Base-by-base conservation (phyloP, 2,113 vertebrate genomes). In the Tupaia chinensis region DNA sequence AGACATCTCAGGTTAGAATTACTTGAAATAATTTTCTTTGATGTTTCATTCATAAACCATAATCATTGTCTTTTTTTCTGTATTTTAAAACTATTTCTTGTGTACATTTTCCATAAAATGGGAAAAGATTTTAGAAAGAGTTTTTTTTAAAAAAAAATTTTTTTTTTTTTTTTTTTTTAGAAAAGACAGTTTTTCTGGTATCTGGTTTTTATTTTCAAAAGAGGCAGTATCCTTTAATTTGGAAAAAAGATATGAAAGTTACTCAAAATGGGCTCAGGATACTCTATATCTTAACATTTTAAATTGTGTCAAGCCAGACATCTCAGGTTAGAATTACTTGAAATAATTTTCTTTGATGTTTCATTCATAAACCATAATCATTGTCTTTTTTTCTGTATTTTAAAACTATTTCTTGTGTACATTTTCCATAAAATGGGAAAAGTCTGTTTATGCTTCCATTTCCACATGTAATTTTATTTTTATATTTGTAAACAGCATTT, bases 371-470 rank as follows among this genome's bases (percentile, higher is more conserved):
- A 63, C 65, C 81, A 98, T 98, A 77, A 87, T 96, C 93, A 98
- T 97, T 97, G 95, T 87, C 83, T 97, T 65, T 97, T 97, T 98
- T 97, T 94, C 97, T 98, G 97, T 98, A 97, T 65, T 98, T 97
- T 83, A 85, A 92, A 97, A 95, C 68, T 97, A 88, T 93, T 98
- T 95, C 69, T 80, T 65, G 44, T 84, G 69, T 44, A 87, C 73
- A 7, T 94, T 82, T 54, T 98, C 92, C 97, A 98, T 95, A 96
- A 97, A 90, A 29, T 82, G 68, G 77, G 60, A 84, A 94, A 90
- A 80, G 2, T 87, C 92, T 97, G 82, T 98, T 96, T 95, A 93
- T 95, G 29, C 81, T 98, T 98, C 91, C 91, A 97, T 98, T 98
- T 98, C 97, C 97, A 94, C 23, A 56, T 96, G 96, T 96, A 89